phyloP scores from a whole-genome alignment of 1,140 invertebrate genomes.

The Lepidotrigona ventralis region DNA sequence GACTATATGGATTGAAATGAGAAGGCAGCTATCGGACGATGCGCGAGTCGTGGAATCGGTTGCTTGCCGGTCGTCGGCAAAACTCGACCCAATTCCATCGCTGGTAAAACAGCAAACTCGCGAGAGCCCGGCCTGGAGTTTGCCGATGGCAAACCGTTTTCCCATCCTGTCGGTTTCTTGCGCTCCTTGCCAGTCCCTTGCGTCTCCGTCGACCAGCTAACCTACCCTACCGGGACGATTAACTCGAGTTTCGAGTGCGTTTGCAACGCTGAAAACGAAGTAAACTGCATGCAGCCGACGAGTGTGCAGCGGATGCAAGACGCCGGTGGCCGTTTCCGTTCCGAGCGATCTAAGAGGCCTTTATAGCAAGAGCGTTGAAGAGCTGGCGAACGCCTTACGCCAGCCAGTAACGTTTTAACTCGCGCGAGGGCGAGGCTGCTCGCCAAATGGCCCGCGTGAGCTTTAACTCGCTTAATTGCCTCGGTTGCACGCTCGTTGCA shows the following conservation, averaged over 20 bases:
- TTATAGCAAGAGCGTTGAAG: no score
- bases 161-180: slow-evolving; percentile 25
- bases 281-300: slow-evolving; percentile 72
- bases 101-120: slow-evolving; percentile 69
- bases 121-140: slow-evolving; percentile 60
- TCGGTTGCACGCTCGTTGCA: background rate
- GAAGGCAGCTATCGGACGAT: no score
- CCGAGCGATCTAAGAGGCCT: background rate
- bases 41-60: background rate
- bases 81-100: slow-evolving; percentile 65
- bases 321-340: slow-evolving; percentile 11
- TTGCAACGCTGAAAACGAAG: slow-evolving; percentile 70
- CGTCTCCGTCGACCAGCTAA: slow-evolving; percentile 14
- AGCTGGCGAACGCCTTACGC: background rate
- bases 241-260: slow-evolving; percentile 75
- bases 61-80: slow-evolving; percentile 23
- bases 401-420: background rate
- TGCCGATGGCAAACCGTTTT: slow-evolving; percentile 66
- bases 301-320: slow-evolving; percentile 55
- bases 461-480: slow-evolving; percentile 24
- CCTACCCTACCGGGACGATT: slow-evolving; percentile 65
- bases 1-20: no score
- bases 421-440: no score
- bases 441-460: background rate
- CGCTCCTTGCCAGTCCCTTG: slow-evolving; percentile 6